phyloP scores from a whole-genome alignment of 2,888 invertebrate species.

The Campopleginae sp. region DNA sequence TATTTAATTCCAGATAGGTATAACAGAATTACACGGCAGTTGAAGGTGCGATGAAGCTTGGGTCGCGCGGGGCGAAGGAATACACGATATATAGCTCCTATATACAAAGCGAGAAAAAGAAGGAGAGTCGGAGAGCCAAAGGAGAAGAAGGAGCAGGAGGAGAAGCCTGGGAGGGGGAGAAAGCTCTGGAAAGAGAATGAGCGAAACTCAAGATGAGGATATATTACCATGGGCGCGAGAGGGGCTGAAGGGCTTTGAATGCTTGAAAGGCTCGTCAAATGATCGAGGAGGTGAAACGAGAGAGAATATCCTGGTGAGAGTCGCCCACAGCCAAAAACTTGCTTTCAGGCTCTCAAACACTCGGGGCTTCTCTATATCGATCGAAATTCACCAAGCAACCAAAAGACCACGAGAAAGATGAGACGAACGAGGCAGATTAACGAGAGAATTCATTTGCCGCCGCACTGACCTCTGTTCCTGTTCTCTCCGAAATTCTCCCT shows the following conservation, averaged over 20 bases:
- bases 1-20: conserved; percentile 84
- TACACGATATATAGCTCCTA: conserved; percentile 35
- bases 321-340: conserved; percentile 45
- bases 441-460: conserved; percentile 21
- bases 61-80: conserved; percentile 71
- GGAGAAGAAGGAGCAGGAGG: conserved; percentile 30
- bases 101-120: conserved; percentile 59
- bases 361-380: conserved; percentile 56
- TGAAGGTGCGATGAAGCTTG: conserved; percentile 81
- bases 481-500: not conserved
- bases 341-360: conserved; percentile 38
- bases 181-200: conserved; percentile 33
- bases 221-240: conserved; percentile 29
- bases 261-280: conserved; percentile 52
- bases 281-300: conserved; percentile 46
- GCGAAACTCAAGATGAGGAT: conserved; percentile 50
- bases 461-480: not conserved
- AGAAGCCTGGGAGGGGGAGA: conserved; percentile 58
- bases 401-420: not conserved
- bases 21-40: conserved; percentile 84
- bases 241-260: conserved; percentile 5
- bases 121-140: conserved; percentile 56
- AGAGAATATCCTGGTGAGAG: conserved; percentile 13
- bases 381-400: conserved; percentile 52
- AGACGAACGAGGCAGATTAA: not conserved